These are phyloP conservation scores for Virgularia gustaviana DNA, from an alignment of 92 coral and sea anemone species.

Conservation along the genomic window DNA sequence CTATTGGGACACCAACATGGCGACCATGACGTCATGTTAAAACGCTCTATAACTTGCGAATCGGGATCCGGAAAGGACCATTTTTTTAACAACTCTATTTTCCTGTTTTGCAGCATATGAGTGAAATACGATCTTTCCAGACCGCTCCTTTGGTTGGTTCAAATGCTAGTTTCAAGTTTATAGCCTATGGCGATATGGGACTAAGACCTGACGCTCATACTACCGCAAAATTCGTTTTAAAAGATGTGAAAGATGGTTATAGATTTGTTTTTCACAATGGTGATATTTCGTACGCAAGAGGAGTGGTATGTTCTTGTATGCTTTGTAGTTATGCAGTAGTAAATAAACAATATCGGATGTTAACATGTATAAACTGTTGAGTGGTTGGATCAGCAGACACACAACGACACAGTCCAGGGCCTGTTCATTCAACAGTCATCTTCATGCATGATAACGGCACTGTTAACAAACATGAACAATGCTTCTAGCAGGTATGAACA, in stretches of 20 bases:
- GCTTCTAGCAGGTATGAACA: no score
- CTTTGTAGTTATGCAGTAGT: no score
- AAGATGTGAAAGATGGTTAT: slow-evolving; percentile 68
- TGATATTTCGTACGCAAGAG: slow-evolving; percentile 83
- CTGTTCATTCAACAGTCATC: no score
- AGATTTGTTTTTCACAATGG: slow-evolving; percentile 65
- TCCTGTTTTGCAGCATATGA: slow-evolving; percentile 59
- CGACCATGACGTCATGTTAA: neutral
- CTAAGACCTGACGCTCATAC: slow-evolving; percentile 61
- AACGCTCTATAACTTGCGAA: neutral
- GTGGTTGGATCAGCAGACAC: neutral
- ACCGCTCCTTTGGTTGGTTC: slow-evolving; percentile 70
- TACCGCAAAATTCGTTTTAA: slow-evolving; percentile 60
- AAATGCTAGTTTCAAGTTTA: slow-evolving; percentile 60
- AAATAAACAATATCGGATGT: no score
- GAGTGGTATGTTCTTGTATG: slow-evolving; percentile 46
- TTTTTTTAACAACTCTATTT: neutral
- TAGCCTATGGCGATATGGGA: slow-evolving; percentile 91
- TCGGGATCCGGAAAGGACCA: neutral
- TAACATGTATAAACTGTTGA: neutral
- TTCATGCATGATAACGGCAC: no score
- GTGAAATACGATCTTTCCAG: slow-evolving; percentile 58
- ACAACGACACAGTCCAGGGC: neutral
- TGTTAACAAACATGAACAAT: no score
- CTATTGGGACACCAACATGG: no score